These are phyloP conservation scores for Malurus elegans DNA, from an alignment of 2,113 vertebrate species.

Conservation along the genomic window DNA sequence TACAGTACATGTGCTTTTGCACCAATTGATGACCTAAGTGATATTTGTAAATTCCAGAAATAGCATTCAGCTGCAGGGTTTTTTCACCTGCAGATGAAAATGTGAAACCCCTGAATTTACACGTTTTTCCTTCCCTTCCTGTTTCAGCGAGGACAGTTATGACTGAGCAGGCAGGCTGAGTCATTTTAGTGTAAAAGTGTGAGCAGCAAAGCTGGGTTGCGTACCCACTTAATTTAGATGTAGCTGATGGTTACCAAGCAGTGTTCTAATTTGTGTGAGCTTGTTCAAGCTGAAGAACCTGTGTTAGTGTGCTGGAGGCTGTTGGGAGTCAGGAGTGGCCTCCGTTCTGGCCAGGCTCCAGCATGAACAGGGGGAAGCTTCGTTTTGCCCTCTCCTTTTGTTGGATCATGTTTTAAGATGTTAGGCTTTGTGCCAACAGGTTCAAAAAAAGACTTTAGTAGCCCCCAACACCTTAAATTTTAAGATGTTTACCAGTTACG, in stretches of 20 bases:
- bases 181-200: background rate
- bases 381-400: rapidly evolving
- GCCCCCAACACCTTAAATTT: background rate
- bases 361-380: rapidly evolving
- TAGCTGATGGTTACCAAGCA: background rate
- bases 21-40: background rate
- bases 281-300: background rate
- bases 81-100: background rate
- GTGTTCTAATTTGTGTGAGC: background rate
- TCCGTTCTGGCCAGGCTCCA: background rate
- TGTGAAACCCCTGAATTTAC: background rate
- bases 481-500: background rate
- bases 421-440: background rate
- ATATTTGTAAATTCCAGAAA: background rate
- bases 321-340: background rate
- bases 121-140: background rate
- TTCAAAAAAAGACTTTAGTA: background rate
- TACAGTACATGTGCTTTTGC: background rate
- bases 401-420: background rate
- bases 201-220: background rate
- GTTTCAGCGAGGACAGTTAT: background rate
- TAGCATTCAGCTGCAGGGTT: background rate
- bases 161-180: background rate
- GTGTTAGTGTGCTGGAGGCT: rapidly evolving
- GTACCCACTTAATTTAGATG: background rate